Evolutionary conservation across 2,888 invertebrate species (phyloP).

Genomic region (Mythimna loreyi): DNA sequence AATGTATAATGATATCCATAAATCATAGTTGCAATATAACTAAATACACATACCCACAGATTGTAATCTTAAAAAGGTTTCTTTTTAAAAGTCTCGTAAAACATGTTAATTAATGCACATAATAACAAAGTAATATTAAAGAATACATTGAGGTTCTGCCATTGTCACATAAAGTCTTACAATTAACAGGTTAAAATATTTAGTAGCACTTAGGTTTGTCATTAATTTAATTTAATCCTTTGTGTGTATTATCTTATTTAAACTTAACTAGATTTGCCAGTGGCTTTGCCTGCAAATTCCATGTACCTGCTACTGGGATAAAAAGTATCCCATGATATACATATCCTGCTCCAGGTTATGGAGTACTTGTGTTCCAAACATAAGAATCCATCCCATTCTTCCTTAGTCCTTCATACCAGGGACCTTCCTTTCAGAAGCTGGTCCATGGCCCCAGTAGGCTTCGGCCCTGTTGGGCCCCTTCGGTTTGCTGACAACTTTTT

Average conservation of each 20-base stretch:
- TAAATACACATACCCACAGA: not conserved
- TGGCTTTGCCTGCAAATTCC: not conserved
- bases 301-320: not conserved
- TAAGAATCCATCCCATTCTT: too few relatives aligned
- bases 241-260: not conserved
- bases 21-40: conserved; percentile 1
- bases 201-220: not conserved
- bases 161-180: conserved; percentile 2
- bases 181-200: conserved; percentile 1
- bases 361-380: not conserved
- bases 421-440: too few relatives aligned
- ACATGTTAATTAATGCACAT: conserved; percentile 39
- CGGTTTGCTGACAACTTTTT: too few relatives aligned
- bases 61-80: not conserved
- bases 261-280: not conserved
- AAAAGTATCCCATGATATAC: not conserved
- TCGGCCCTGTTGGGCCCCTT: too few relatives aligned
- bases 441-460: too few relatives aligned
- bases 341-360: not conserved
- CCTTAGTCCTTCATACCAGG: too few relatives aligned
- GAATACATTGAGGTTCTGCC: conserved; percentile 11
- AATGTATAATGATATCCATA: not conserved
- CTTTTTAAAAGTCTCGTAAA: not conserved
- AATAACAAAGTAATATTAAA: conserved; percentile 12
- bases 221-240: conserved; percentile 1